These are phyloP conservation scores for Odontesthes bonariensis DNA, from an alignment of 2,113 vertebrate genomes.

Conservation along the genomic window DNA sequence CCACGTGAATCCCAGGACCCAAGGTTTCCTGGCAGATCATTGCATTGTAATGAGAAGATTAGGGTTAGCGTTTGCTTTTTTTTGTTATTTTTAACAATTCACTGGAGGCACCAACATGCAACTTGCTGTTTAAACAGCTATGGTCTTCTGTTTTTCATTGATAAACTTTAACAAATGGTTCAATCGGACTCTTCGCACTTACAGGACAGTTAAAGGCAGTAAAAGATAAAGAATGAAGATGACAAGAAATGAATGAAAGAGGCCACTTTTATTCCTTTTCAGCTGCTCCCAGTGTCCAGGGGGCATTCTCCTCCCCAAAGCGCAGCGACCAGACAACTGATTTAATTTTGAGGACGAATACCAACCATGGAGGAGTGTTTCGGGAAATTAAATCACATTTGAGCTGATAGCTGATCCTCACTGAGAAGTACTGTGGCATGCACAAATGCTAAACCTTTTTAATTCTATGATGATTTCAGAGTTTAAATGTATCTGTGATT, in stretches of 20 bases:
- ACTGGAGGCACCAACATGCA: too few species aligned
- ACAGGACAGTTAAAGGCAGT: too few species aligned
- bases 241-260: slow-evolving; percentile 31
- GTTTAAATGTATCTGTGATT: not conserved
- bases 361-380: slow-evolving; percentile 41
- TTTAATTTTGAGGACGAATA: slow-evolving; percentile 58
- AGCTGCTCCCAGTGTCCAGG: slow-evolving; percentile 49
- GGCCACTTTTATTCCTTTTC: slow-evolving; percentile 52
- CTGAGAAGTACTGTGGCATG: not conserved
- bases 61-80: too few species aligned
- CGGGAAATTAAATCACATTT: slow-evolving; percentile 50
- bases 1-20: too few species aligned
- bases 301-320: slow-evolving; percentile 51
- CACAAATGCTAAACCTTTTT: slow-evolving; percentile 6
- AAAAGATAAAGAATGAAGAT: slow-evolving; percentile 4
- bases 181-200: not conserved
- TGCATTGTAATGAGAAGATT: too few species aligned
- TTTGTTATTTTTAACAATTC: too few species aligned
- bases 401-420: slow-evolving; percentile 37
- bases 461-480: not conserved
- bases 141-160: not conserved
- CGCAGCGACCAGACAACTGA: slow-evolving; percentile 46
- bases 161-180: not conserved
- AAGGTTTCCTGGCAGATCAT: too few species aligned
- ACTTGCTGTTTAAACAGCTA: not conserved